Evolutionary conservation across 1,140 invertebrate genomes (phyloP), one percentile per base, ranked within the genome.

Genomic region (Campoletis sonorensis): DNA sequence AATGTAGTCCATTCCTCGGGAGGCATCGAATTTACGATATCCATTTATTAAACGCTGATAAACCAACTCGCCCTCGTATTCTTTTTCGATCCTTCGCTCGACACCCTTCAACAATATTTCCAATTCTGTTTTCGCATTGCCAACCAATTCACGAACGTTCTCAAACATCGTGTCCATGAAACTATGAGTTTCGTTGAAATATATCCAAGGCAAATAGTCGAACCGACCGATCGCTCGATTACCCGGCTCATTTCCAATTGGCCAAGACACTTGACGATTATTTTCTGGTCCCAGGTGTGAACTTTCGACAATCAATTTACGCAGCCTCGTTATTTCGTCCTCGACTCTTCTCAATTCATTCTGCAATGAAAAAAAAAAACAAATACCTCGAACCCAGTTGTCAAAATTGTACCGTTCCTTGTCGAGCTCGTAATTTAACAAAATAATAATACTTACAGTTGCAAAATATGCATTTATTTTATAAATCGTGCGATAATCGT

Each of bases 1-100:
- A 71, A 95, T 94, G 90, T 98, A 99, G 89, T 97, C 96, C 93
- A 98, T 95, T 64, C 97, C 98, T 85, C 96, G 92, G 0, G 96
- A 96, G 11, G 97, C 95, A 92, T 98, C 97, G 91, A 98, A 98
- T 85, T 94, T 94, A 84, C 95, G 93, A 85, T 98, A 98, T 1
- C 97, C 97, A 90, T 97, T 97, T 15, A 96, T 87, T 15, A 98
- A 89, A 75, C 89, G 92, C 54, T 91, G 89, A 82, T 93, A 95
- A 67, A 93, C 90, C 21, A 95, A 88, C 78, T 89, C 87, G 16
- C 93, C 92, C 1, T 92, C 88, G 88, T 95, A 93, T 80, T 94
- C 93, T 67, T 91, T 87, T 68, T 93, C 91, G 8, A 96, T 92
- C 89, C 93, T 93, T 21, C 93, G 90, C 18, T 93, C 86, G 15